These are phyloP conservation scores for Fabriciana adippe DNA, from an alignment of 2,888 invertebrate species.

Conservation along the genomic window DNA sequence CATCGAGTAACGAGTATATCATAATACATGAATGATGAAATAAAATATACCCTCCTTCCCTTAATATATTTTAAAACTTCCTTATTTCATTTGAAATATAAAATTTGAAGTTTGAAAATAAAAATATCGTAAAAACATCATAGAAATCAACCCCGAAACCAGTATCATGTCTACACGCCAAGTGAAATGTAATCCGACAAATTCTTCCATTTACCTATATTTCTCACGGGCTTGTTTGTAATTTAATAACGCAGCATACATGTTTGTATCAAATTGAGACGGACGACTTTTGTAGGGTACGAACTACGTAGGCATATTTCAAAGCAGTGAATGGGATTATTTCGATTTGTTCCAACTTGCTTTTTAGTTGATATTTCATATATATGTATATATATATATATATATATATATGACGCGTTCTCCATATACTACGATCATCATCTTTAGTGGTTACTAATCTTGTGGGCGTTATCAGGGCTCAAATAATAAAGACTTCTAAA, in stretches of 20 bases:
- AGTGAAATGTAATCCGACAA: constrained; percentile 16
- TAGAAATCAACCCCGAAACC: neutral
- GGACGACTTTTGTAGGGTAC: no score
- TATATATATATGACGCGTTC: no score
- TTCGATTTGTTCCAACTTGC: neutral
- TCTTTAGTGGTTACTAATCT: no score
- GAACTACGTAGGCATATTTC: neutral
- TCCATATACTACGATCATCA: no score
- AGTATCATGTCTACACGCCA: neutral
- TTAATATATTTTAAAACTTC: no score
- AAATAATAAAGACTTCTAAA: no score
- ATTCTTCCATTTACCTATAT: constrained; percentile 1
- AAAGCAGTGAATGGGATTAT: neutral
- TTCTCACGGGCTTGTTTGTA: constrained; percentile 10
- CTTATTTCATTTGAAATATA: neutral
- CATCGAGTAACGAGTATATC: no score
- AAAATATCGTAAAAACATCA: neutral
- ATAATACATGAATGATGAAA: no score
- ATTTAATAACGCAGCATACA: constrained; percentile 1
- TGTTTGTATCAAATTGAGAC: neutral
- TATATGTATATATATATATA: no score
- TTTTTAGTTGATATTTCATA: no score
- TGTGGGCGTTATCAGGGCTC: no score
- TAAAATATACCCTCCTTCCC: no score
- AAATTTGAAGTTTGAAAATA: neutral